These are phyloP conservation scores for Gandaritis pyraliata DNA, from an alignment of 2,888 invertebrate species.

Conservation along the genomic window DNA sequence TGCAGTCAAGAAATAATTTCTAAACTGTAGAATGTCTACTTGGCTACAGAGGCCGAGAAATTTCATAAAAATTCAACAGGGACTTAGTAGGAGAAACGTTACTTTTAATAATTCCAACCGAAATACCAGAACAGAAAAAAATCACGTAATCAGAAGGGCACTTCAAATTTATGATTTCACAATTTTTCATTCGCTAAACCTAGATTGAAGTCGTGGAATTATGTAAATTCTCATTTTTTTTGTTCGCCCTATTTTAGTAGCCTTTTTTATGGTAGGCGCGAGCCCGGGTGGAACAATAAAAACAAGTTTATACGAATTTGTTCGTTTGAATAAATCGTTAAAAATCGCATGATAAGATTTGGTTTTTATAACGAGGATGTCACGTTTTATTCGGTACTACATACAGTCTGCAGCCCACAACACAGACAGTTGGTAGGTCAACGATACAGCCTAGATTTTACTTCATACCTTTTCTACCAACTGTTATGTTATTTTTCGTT, in stretches of 20 bases:
- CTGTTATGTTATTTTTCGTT: too few relatives aligned
- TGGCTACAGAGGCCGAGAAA: too few relatives aligned
- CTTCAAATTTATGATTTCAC: slow-evolving; percentile 29
- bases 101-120: too few relatives aligned
- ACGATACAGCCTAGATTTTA: too few relatives aligned
- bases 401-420: too few relatives aligned
- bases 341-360: slow-evolving; percentile 21
- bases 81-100: too few relatives aligned
- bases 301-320: slow-evolving; percentile 41
- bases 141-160: slow-evolving; percentile 18
- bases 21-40: too few relatives aligned
- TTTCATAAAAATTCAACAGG: too few relatives aligned
- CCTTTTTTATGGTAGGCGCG: slow-evolving; percentile 29
- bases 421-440: too few relatives aligned
- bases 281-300: slow-evolving; percentile 40
- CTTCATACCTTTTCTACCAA: too few relatives aligned
- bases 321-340: slow-evolving; percentile 40
- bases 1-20: too few relatives aligned
- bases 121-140: slow-evolving; percentile 9
- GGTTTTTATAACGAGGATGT: not conserved
- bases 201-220: slow-evolving; percentile 35
- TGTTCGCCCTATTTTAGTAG: slow-evolving; percentile 30
- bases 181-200: slow-evolving; percentile 31
- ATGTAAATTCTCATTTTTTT: slow-evolving; percentile 39
- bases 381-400: not conserved